Conservation (phyloP, 2,888 invertebrate species). For the Clitarchus hookeri region DNA sequence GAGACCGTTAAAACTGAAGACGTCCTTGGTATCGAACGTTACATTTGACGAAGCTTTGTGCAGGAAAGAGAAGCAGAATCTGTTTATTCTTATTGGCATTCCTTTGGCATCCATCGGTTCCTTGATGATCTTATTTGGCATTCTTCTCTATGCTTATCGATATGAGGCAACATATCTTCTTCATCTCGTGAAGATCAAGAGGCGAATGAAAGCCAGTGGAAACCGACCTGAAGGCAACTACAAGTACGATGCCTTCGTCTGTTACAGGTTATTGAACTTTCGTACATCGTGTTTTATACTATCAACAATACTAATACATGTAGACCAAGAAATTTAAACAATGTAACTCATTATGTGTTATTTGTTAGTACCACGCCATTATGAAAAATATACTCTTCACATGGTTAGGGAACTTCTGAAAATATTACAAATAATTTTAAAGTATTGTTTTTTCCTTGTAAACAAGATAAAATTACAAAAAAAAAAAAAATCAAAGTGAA, state of each 20-base stretch:
- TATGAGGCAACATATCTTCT: conserved; percentile 35
- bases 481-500: too few relatives aligned
- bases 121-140: not conserved
- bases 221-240: conserved; percentile 24
- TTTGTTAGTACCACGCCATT: too few relatives aligned
- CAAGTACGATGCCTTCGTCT: conserved; percentile 38
- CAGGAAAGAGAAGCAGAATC: not conserved
- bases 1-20: not conserved
- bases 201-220: conserved; percentile 25
- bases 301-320: not conserved
- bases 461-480: too few relatives aligned
- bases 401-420: too few relatives aligned
- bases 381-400: too few relatives aligned
- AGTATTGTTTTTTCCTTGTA: too few relatives aligned
- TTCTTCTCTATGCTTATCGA: conserved; percentile 31
- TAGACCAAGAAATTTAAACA: too few relatives aligned
- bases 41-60: conserved; percentile 16
- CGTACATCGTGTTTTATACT: not conserved
- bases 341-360: too few relatives aligned
- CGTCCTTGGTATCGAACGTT: not conserved
- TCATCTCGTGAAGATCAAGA: conserved; percentile 33
- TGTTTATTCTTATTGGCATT: conserved; percentile 15
- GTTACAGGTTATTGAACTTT: conserved; percentile 34
- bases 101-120: not conserved
- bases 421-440: too few relatives aligned